A percentile compares a stretch with the other conserved stretches of the same genome.
Conservation (phyloP, 1,140 invertebrate genomes). For the Euura saliciscinereae region DNA sequence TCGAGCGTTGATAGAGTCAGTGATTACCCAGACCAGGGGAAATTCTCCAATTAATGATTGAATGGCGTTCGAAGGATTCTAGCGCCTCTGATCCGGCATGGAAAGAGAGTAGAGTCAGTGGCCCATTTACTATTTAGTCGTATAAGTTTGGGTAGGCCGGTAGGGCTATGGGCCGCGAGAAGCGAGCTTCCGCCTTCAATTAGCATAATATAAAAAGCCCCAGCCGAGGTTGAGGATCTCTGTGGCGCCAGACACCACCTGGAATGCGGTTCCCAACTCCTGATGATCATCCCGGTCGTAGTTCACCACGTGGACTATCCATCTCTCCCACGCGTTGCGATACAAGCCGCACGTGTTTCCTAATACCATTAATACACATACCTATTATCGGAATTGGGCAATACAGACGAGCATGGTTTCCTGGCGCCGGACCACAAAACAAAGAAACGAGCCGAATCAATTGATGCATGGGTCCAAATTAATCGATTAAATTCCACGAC, state of each 20-base stretch:
- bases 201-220: neutral
- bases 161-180: too few relatives aligned
- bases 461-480: too few relatives aligned
- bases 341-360: neutral
- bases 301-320: neutral
- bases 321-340: neutral
- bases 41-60: too few relatives aligned
- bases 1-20: too few relatives aligned
- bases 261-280: constrained; percentile 4
- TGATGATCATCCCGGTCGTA: neutral
- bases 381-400: neutral
- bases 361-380: neutral
- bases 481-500: too few relatives aligned
- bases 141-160: neutral
- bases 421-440: neutral
- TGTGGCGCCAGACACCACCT: constrained; percentile 3
- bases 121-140: neutral
- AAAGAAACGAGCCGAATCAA: too few relatives aligned
- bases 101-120: too few relatives aligned
- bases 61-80: too few relatives aligned
- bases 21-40: too few relatives aligned
- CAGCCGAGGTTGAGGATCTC: neutral
- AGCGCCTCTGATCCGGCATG: too few relatives aligned
- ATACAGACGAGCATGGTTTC: neutral
- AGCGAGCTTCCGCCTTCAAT: neutral